Conservation (phyloP, 2,797 vertebrate genomes). For the Miichthys miiuy region DNA sequence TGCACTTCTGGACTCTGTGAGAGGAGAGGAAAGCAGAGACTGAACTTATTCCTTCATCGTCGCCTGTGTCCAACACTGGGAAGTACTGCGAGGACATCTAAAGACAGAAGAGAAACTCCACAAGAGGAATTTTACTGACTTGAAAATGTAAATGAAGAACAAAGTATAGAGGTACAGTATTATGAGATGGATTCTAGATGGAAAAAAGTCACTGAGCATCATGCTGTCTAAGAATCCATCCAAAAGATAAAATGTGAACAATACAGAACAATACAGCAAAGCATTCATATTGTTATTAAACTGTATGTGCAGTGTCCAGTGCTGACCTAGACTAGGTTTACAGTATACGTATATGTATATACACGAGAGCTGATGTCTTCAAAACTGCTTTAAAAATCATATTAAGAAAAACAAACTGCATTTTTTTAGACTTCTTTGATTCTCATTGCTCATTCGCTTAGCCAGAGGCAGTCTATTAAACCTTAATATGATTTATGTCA, state of each 20-base stretch:
- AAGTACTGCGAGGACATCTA: slow-evolving; percentile 36
- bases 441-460: neutral
- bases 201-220: neutral
- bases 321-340: slow-evolving; percentile 67
- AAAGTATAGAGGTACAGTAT: slow-evolving; percentile 52
- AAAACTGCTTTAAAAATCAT: slow-evolving; percentile 15
- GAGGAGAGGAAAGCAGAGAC: slow-evolving; percentile 13
- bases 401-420: neutral
- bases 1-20: slow-evolving; percentile 93
- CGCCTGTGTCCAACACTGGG: slow-evolving; percentile 41
- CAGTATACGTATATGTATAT: slow-evolving; percentile 47
- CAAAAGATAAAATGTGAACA: slow-evolving; percentile 48
- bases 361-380: slow-evolving; percentile 26
- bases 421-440: neutral
- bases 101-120: slow-evolving; percentile 32
- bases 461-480: neutral
- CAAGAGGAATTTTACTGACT: slow-evolving; percentile 40
- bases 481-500: neutral
- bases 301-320: slow-evolving; percentile 63
- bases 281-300: slow-evolving; percentile 45
- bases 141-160: slow-evolving; percentile 45
- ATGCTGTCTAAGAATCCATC: slow-evolving; percentile 16
- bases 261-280: slow-evolving; percentile 19
- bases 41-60: slow-evolving; percentile 6
- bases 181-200: slow-evolving; percentile 28